Conservation (phyloP, 2,888 invertebrate genomes). For the Synergus umbraculus region DNA sequence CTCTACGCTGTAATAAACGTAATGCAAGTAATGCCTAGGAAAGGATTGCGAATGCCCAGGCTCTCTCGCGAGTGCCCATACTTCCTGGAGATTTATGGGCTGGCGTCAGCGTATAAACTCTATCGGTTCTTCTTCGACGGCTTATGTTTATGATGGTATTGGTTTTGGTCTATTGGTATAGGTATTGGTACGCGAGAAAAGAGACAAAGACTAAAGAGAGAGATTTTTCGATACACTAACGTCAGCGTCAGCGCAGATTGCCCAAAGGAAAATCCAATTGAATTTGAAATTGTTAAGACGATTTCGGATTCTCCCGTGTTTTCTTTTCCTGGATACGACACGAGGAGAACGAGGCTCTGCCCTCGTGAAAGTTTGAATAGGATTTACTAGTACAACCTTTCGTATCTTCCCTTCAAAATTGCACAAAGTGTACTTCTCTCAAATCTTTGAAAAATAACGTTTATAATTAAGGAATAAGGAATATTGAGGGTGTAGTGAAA, state of each 20-base stretch:
- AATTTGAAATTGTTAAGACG: neutral
- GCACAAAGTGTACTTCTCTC: neutral
- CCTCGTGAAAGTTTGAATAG: neutral
- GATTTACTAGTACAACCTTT: neutral
- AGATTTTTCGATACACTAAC: constrained; percentile 17
- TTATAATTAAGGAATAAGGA: neutral
- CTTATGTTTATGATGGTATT: neutral
- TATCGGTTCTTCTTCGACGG: neutral
- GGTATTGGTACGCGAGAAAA: neutral
- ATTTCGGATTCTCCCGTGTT: neutral
- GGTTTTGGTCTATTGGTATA: neutral
- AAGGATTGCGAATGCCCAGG: constrained; percentile 20
- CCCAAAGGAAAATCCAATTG: constrained; percentile 3
- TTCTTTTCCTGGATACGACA: neutral
- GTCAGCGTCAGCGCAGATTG: constrained; percentile 1
- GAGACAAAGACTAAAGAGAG: neutral
- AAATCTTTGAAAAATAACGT: neutral
- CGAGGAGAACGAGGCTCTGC: neutral
- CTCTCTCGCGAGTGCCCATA: constrained; percentile 3
- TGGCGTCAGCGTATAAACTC: constrained; percentile 18
- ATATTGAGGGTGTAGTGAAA: neutral
- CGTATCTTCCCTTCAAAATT: neutral
- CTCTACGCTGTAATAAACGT: constrained; percentile 22
- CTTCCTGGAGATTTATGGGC: constrained; percentile 19
- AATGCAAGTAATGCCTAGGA: constrained; percentile 17